Evolutionary conservation across 2,797 vertebrate species (phyloP).

Genomic region (Gymnocypris eckloni): DNA sequence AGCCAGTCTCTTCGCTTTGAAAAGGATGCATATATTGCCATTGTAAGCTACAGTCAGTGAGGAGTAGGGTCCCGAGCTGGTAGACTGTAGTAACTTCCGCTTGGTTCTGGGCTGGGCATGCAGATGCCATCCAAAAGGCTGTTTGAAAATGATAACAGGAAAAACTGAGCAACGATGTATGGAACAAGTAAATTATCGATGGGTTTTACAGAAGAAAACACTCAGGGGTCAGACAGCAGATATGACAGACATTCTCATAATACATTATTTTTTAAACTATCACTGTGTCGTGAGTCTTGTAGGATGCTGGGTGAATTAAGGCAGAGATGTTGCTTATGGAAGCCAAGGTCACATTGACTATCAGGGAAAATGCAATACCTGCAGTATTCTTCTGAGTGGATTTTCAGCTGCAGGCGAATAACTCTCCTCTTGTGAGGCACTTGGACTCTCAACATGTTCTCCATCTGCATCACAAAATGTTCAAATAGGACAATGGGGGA

Average conservation of each 20-base stretch:
- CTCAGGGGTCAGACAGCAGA: slow-evolving; percentile 14
- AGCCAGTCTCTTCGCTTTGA: slow-evolving; percentile 90
- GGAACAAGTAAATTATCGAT: slow-evolving; percentile 41
- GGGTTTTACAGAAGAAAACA: slow-evolving; percentile 17
- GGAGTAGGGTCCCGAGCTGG: slow-evolving; percentile 77
- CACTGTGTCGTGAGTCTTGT: slow-evolving; percentile 41
- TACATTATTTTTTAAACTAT: slow-evolving; percentile 26
- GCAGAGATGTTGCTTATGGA: slow-evolving; percentile 55
- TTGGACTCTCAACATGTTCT: slow-evolving; percentile 75
- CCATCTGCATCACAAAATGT: slow-evolving; percentile 76
- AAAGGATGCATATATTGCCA: slow-evolving; percentile 91
- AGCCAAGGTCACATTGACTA: slow-evolving; percentile 63
- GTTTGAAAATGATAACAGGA: slow-evolving; percentile 50
- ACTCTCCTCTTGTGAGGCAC: slow-evolving; percentile 72
- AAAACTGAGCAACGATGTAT: slow-evolving; percentile 32
- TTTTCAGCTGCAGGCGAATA: slow-evolving; percentile 81
- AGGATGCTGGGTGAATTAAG: slow-evolving; percentile 53
- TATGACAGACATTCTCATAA: background rate
- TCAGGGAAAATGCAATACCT: slow-evolving; percentile 72
- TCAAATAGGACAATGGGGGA: slow-evolving; percentile 50
- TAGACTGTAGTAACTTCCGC: slow-evolving; percentile 79
- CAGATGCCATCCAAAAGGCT: slow-evolving; percentile 82
- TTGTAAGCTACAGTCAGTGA: slow-evolving; percentile 86
- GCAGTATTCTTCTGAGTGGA: slow-evolving; percentile 83
- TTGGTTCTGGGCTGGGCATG: slow-evolving; percentile 76